phyloP scores from a whole-genome alignment of 2,113 vertebrate species.

The Tupaia chinensis region DNA sequence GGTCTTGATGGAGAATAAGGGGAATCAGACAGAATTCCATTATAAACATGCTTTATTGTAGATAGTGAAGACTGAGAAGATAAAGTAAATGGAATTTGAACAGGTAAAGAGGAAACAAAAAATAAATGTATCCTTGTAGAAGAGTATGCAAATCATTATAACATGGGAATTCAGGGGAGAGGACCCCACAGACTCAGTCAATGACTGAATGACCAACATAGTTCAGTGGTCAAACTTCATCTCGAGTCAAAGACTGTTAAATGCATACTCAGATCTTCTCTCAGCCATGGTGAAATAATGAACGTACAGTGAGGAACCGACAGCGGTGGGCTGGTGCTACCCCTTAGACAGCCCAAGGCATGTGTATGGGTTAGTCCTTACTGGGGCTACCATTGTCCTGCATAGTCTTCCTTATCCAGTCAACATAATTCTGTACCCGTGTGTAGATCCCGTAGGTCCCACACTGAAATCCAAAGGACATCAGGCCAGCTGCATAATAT shows the following conservation, averaged over 20 bases:
- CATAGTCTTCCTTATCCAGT: constrained; percentile 93
- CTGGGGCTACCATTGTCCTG: constrained; percentile 6
- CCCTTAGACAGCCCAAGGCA: neutral
- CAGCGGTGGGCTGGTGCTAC: neutral
- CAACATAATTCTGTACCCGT: constrained; percentile 92
- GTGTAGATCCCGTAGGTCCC: constrained; percentile 93
- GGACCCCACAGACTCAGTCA: neutral
- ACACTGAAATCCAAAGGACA: constrained; percentile 95
- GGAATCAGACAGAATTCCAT: neutral
- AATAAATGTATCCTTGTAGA: neutral
- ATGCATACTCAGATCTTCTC: neutral
- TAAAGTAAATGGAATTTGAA: neutral
- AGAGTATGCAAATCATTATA: neutral
- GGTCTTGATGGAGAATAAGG: neutral
- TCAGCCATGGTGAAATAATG: neutral
- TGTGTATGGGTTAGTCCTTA: neutral
- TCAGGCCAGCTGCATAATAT: constrained; percentile 88
- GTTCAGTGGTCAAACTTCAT: neutral
- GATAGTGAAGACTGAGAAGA: constrained; percentile 14
- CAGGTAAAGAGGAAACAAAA: neutral
- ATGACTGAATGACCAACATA: neutral
- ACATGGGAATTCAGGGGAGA: neutral
- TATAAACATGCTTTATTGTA: constrained; percentile 71
- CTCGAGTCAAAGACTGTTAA: neutral
- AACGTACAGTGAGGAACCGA: neutral